A percentile compares a stretch with the other conserved stretches of the same genome.
Evolutionary conservation across 2,888 invertebrate species (phyloP).

Genomic region (Zele albiditarsus): DNA sequence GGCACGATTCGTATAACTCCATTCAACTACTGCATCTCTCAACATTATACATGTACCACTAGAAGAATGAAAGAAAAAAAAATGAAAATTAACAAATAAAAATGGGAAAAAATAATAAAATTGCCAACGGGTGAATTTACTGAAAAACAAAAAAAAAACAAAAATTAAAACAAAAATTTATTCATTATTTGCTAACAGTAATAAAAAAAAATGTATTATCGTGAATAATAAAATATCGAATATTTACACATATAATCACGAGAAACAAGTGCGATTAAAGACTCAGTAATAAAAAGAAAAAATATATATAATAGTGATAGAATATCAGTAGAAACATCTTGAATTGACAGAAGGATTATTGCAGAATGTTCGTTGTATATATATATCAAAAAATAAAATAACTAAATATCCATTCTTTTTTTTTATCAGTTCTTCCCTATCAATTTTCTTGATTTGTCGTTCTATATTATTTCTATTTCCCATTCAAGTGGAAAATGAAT

Average conservation of each 20-base stretch:
- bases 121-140: background rate
- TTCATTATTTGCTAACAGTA: background rate
- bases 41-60: background rate
- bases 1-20: background rate
- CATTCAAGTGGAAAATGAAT: conserved; percentile 9
- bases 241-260: background rate
- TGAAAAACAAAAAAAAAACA: background rate
- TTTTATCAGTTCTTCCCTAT: background rate
- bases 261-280: background rate
- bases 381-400: background rate
- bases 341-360: conserved; percentile 1
- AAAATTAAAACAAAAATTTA: too few species aligned
- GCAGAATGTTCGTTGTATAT: background rate
- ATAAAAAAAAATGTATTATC: background rate
- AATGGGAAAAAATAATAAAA: background rate
- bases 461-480: background rate
- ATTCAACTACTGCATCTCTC: background rate
- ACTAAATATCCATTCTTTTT: conserved; percentile 4
- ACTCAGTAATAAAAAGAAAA: background rate
- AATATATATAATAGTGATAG: background rate
- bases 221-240: background rate
- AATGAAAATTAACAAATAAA: background rate
- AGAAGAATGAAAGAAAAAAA: background rate
- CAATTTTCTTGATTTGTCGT: background rate
- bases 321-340: background rate